These are phyloP conservation scores for Smittia aterrima DNA, from an alignment of 2,888 invertebrate species.

Conservation along the genomic window DNA sequence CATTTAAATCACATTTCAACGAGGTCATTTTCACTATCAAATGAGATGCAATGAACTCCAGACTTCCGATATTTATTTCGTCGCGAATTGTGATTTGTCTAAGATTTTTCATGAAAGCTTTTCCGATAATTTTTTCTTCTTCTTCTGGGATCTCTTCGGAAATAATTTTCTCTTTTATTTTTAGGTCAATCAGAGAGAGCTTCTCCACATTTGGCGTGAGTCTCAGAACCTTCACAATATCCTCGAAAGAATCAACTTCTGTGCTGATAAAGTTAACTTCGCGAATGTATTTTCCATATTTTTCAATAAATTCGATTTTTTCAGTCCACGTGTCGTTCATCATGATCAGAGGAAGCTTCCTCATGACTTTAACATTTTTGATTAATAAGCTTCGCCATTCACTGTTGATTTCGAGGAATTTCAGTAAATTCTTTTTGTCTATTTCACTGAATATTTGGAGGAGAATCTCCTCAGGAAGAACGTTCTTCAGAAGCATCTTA, in stretches of 20 bases:
- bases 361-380: conserved; percentile 14
- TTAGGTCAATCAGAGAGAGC: neutral
- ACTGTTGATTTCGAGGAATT: neutral
- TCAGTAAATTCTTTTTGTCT: neutral
- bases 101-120: neutral
- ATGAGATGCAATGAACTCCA: neutral
- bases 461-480: conserved; percentile 2
- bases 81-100: neutral
- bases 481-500: neutral
- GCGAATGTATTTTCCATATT: conserved; percentile 12
- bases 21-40: neutral
- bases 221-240: neutral
- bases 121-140: neutral
- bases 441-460: conserved; percentile 24
- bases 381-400: neutral
- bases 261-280: neutral
- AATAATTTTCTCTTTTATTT: neutral
- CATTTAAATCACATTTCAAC: neutral
- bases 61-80: neutral
- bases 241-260: neutral
- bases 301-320: neutral
- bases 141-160: neutral
- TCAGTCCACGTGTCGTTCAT: conserved; percentile 7
- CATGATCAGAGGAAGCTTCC: neutral
- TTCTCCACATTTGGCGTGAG: neutral